A percentile compares a stretch with the other conserved stretches of the same genome.
Conservation (phyloP, 2,888 invertebrate species). For the Zonitis immaculata region DNA sequence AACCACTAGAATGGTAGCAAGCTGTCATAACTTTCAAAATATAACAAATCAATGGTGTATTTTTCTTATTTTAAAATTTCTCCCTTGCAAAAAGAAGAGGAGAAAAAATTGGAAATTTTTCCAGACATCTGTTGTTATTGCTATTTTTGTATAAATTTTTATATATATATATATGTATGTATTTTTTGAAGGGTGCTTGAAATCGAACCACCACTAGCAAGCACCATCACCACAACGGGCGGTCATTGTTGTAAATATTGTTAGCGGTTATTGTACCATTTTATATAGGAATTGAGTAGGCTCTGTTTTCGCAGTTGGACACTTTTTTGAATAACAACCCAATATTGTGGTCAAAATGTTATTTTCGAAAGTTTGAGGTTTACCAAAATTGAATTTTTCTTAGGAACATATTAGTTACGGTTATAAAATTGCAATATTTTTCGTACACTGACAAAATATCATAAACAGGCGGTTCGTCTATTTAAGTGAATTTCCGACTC, state of each 20-base stretch:
- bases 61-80: neutral
- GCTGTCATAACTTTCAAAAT: constrained; percentile 36
- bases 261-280: constrained; percentile 40
- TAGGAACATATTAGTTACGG: neutral
- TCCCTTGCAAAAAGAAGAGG: neutral
- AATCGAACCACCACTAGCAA: neutral
- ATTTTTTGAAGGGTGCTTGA: no score
- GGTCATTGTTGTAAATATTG: constrained; percentile 38
- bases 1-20: constrained; percentile 22
- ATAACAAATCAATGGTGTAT: constrained; percentile 1
- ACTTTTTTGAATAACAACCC: constrained; percentile 19
- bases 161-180: no score
- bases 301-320: constrained; percentile 47
- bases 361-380: neutral
- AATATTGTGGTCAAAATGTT: neutral
- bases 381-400: neutral
- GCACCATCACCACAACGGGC: constrained; percentile 21
- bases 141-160: no score
- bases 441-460: neutral
- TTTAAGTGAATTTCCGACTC: no score
- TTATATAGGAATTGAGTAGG: constrained; percentile 39
- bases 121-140: no score
- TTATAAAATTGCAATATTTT: neutral
- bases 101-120: no score
- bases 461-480: neutral